A percentile compares a stretch with the other conserved stretches of the same genome.
Evolutionary conservation across 2,113 vertebrate species (phyloP).

Genomic region (Pavo muticus): DNA sequence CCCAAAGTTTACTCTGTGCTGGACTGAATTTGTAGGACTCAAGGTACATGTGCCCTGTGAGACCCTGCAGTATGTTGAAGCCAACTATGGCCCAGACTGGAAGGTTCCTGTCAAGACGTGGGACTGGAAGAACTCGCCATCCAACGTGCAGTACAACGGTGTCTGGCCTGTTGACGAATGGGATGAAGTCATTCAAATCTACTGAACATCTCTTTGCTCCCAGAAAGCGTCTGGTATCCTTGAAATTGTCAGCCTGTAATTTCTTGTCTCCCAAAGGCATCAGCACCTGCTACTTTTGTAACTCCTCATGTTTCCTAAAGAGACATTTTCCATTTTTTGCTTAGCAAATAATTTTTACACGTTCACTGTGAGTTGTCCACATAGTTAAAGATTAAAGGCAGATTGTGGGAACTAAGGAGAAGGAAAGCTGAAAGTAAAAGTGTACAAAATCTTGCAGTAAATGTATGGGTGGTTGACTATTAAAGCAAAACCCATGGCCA

Average conservation of each 20-base stretch:
- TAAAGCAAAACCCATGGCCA: background rate
- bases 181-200: slow-evolving; percentile 89
- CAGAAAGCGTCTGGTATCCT: background rate
- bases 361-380: background rate
- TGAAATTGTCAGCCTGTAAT: background rate
- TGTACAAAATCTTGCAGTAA: background rate
- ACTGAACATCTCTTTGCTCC: slow-evolving; percentile 63
- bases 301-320: background rate
- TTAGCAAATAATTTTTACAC: background rate
- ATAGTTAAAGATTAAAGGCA: background rate
- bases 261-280: background rate
- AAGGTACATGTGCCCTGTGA: slow-evolving; percentile 87
- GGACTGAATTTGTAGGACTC: slow-evolving; percentile 88
- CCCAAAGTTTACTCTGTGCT: slow-evolving; percentile 88
- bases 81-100: slow-evolving; percentile 89
- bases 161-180: slow-evolving; percentile 87
- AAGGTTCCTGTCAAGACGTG: slow-evolving; percentile 84
- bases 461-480: accelerated
- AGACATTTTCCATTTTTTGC: background rate
- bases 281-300: accelerated
- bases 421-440: background rate
- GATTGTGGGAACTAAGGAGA: background rate
- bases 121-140: slow-evolving; percentile 91
- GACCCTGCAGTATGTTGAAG: slow-evolving; percentile 84
- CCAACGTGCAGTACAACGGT: slow-evolving; percentile 86